These are phyloP conservation scores for Pseudonaja textilis DNA, from an alignment of 2,113 vertebrate genomes.

Conservation along the genomic window DNA sequence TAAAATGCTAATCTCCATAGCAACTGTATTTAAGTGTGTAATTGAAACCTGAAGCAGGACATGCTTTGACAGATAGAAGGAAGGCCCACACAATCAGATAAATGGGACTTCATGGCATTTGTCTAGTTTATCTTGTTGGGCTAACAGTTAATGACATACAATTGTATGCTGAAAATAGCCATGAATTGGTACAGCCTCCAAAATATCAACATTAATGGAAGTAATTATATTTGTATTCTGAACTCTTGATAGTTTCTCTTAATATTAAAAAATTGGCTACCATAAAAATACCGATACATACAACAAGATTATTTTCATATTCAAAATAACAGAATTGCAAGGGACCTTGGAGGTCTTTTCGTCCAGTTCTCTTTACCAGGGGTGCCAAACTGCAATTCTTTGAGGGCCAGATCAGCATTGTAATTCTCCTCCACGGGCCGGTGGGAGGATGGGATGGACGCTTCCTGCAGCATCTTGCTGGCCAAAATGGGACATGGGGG, in stretches of 20 bases:
- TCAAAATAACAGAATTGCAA: not conserved
- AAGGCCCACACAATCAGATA: not conserved
- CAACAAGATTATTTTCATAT: not conserved
- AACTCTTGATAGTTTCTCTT: not conserved
- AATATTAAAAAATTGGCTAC: not conserved
- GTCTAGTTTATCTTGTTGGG: not conserved
- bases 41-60: not conserved
- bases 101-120: not conserved
- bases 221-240: not conserved
- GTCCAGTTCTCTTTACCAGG: too few species aligned
- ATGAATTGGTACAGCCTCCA: not conserved
- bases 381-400: too few species aligned
- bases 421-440: too few species aligned
- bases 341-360: not conserved
- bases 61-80: not conserved
- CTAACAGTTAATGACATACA: not conserved
- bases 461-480: too few species aligned
- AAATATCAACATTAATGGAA: not conserved
- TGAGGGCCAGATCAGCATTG: too few species aligned
- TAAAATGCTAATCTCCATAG: not conserved
- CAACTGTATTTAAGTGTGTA: not conserved
- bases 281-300: not conserved
- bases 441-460: too few species aligned
- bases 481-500: too few species aligned
- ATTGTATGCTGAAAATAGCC: not conserved